Evolutionary conservation across 2,113 vertebrate genomes (phyloP).

Genomic region (Haliaeetus leucogaster): DNA sequence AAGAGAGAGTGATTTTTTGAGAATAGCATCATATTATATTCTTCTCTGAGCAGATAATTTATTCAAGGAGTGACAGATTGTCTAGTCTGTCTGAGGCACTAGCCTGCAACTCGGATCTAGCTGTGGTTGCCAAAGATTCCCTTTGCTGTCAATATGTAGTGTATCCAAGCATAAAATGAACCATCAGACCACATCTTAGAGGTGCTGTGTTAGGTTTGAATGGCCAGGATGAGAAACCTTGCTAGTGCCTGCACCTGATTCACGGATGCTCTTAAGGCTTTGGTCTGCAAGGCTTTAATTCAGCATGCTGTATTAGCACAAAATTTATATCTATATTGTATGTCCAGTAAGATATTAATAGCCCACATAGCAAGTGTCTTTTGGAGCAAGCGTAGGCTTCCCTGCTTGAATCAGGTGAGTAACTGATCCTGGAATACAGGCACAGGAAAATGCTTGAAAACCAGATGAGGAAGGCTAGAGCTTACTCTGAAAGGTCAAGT

Average conservation of each 20-base stretch:
- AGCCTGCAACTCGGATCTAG: background rate
- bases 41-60: slow-evolving; percentile 24
- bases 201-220: background rate
- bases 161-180: slow-evolving; percentile 26
- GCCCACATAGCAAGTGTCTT: background rate
- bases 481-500: background rate
- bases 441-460: background rate
- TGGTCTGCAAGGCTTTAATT: background rate
- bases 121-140: background rate
- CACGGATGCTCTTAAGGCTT: background rate
- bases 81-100: background rate
- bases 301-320: background rate
- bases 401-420: background rate
- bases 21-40: background rate
- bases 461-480: background rate
- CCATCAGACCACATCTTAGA: background rate
- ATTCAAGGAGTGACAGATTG: slow-evolving; percentile 38
- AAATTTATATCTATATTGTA: background rate
- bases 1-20: background rate
- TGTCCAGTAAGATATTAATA: background rate
- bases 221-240: background rate
- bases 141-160: slow-evolving; percentile 1
- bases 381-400: background rate
- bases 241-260: background rate
- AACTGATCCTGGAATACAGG: background rate